These are phyloP conservation scores for Drosophila koepferae DNA, from an alignment of 2,888 invertebrate species.

Conservation along the genomic window DNA sequence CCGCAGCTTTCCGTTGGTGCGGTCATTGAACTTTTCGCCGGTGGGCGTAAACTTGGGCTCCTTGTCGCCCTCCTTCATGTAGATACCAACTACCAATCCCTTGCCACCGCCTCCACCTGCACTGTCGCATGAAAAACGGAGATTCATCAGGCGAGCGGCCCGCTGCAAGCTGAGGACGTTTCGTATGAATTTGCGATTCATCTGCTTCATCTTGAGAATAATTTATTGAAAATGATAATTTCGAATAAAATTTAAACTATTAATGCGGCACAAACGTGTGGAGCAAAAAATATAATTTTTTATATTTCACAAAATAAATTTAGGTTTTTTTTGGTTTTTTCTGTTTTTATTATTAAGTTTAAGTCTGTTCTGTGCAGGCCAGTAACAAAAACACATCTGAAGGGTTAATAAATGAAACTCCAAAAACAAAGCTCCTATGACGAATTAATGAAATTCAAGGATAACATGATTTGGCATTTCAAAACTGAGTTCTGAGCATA, in stretches of 20 bases:
- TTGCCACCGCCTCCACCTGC: neutral
- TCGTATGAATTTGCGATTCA: conserved; percentile 9
- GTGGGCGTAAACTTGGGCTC: conserved; percentile 85
- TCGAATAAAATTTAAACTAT: conserved; percentile 8
- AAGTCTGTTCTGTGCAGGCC: conserved; percentile 35
- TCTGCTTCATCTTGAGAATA: conserved; percentile 39
- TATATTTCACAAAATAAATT: conserved; percentile 18
- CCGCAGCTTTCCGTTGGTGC: conserved; percentile 85
- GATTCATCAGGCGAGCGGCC: neutral
- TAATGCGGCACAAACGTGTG: neutral
- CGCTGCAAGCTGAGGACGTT: conserved; percentile 11
- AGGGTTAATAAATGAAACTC: too few relatives aligned
- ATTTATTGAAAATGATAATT: conserved; percentile 30
- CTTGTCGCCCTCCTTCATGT: conserved; percentile 85
- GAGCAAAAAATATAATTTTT: conserved; percentile 4
- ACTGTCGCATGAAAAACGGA: conserved; percentile 37
- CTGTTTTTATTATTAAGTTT: conserved; percentile 10
- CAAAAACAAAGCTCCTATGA: neutral
- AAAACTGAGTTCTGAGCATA: neutral
- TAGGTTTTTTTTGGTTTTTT: conserved; percentile 16
- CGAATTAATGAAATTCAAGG: conserved; percentile 11
- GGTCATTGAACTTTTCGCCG: conserved; percentile 86
- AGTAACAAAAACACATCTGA: conserved; percentile 42
- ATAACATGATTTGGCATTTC: conserved; percentile 18
- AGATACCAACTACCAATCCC: conserved; percentile 86